Base-by-base conservation (phyloP, 2,888 invertebrate species). In the Tubulanus polymorphus region DNA sequence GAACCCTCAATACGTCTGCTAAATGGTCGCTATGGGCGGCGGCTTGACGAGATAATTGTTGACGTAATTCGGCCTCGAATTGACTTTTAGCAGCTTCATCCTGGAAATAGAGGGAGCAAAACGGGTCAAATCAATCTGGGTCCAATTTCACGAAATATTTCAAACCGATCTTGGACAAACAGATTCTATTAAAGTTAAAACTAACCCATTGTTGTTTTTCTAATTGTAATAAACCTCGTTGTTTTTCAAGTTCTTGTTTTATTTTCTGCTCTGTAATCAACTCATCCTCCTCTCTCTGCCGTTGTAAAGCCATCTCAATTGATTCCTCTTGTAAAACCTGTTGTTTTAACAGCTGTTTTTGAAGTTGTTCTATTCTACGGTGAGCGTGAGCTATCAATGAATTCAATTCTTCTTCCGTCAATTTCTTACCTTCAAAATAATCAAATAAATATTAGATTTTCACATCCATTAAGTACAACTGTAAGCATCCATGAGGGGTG, bases 21-120 rank as follows among this genome's bases (percentile, higher is more conserved):
- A 81, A 62, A 59, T 81, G 80, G 74, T 93, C 93, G 49, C 87
- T 83, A 77, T 94, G 93, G 0, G 92, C 87, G 69, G 92, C 90
- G 1, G 88, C 85, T 71, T 94, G 93, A 51, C 89, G 84, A 73
- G 89, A 89, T 57, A 97, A 76, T 69, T 92, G 88, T 15, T 85
- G 84, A 46, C 89, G 86, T 55, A 93, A 78, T 59, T 88, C 88
- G 48, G 83, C 83, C 71, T 93, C 88, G 61, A 71, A 65, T 51
- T 65, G 57, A 15, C 65, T 65, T 28, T 63, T 59, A 0, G 70
- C 65, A 2, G 74, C 70, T 6, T 54, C 56, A 20, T 72, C 71
- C 75, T 75, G 57, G 12, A 54, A 53, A 51, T 2, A 54, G 15
- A 30, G 12, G 49, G 27, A 25, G n/a, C 25, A 47, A 32, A 32